Conservation (phyloP, 2,113 vertebrate genomes). For the Danionella cerebrum region DNA sequence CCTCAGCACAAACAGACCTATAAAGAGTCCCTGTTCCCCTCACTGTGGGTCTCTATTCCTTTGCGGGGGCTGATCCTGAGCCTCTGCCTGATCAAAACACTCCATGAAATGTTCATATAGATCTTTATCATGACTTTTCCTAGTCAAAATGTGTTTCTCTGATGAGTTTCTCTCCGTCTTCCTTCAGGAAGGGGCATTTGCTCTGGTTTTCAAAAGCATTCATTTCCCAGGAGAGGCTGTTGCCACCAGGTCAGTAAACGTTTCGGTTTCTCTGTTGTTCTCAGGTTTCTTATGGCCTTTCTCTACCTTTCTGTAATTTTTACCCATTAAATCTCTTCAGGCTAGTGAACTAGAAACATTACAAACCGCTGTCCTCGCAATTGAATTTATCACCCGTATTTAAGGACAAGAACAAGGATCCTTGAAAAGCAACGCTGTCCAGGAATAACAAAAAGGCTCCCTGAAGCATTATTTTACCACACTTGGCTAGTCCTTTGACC, state of each 20-base stretch:
- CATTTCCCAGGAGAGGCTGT: constrained; percentile 88
- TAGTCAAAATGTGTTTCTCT: constrained; percentile 3
- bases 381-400: neutral
- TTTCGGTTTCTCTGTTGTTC: constrained; percentile 27
- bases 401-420: neutral
- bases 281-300: neutral
- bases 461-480: neutral
- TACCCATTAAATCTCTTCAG: neutral
- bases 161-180: neutral
- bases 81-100: no score
- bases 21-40: no score
- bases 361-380: neutral
- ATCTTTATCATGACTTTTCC: neutral
- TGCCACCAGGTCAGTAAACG: constrained; percentile 76
- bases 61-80: no score
- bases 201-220: constrained; percentile 90
- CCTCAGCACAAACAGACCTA: no score
- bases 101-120: no score
- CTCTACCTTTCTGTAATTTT: neutral
- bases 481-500: neutral
- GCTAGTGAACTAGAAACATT: neutral
- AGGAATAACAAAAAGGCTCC: neutral
- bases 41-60: no score
- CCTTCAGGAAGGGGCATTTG: constrained; percentile 86
- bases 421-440: neutral